Evolutionary conservation across 1,140 invertebrate species (phyloP).

Genomic region (Zeugodacus cucurbitae): DNA sequence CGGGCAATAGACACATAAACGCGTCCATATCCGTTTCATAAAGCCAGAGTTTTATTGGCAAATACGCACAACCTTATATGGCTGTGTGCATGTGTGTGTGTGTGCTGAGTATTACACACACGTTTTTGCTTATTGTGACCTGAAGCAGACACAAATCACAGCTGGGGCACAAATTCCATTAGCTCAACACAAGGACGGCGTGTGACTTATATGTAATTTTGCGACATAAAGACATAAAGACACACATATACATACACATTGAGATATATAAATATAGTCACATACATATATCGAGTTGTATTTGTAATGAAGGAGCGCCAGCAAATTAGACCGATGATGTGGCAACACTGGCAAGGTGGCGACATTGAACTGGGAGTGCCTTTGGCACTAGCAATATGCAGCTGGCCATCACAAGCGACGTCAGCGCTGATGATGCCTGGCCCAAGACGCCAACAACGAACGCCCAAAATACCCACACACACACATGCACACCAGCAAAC

Average conservation of each 20-base stretch:
- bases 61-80: neutral
- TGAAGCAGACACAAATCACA: slow-evolving; percentile 22
- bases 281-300: neutral
- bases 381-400: neutral
- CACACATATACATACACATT: neutral
- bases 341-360: slow-evolving; percentile 14
- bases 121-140: neutral
- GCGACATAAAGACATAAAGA: neutral
- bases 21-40: neutral
- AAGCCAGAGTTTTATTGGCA: neutral
- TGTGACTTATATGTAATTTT: neutral
- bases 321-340: slow-evolving; percentile 21
- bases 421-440: neutral
- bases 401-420: neutral
- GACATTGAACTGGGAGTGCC: slow-evolving; percentile 31
- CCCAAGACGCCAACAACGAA: neutral
- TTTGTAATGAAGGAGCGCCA: neutral
- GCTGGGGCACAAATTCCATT: slow-evolving; percentile 22
- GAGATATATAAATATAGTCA: neutral
- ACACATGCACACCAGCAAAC: neutral
- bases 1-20: neutral
- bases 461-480: neutral
- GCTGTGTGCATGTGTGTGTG: neutral
- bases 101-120: neutral
- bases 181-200: neutral